A percentile compares a stretch with the other conserved stretches of the same genome.
Evolutionary conservation across 2,797 vertebrate species (phyloP).

Genomic region (Syngnathus acus): DNA sequence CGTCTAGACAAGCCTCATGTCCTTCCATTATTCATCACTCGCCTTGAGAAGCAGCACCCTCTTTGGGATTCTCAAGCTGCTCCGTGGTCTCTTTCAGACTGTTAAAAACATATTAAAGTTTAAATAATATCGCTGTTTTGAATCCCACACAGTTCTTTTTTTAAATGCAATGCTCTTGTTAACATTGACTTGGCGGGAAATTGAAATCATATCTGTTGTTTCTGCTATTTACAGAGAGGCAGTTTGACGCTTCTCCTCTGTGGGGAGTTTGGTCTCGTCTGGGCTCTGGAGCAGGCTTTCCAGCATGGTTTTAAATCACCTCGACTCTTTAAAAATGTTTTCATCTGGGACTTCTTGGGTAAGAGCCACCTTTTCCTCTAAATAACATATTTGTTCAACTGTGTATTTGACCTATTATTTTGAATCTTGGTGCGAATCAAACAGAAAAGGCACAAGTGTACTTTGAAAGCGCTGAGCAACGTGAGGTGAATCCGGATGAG

Average conservation of each 20-base stretch:
- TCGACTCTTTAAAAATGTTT: conserved; percentile 96
- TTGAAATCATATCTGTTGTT: conserved; percentile 3
- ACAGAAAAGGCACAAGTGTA: conserved; percentile 96
- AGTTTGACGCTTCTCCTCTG: conserved; percentile 93
- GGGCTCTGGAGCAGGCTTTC: conserved; percentile 95
- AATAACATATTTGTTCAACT: background rate
- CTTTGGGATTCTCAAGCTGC: background rate
- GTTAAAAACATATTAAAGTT: conserved; percentile 12
- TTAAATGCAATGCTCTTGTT: too few species aligned
- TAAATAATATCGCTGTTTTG: background rate
- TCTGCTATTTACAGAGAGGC: conserved; percentile 77
- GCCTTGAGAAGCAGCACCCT: conserved; percentile 26
- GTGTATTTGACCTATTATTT: background rate
- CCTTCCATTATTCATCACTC: conserved; percentile 61
- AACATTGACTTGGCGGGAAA: background rate
- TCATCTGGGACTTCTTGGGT: conserved; percentile 99
- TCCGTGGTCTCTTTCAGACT: conserved; percentile 4
- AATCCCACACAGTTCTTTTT: background rate
- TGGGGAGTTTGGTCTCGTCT: conserved; percentile 93
- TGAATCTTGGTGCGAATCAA: conserved; percentile 1
- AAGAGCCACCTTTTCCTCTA: conserved; percentile 11
- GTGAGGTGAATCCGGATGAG: conserved; percentile 81
- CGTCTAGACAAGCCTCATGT: conserved; percentile 54
- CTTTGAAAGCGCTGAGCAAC: conserved; percentile 89
- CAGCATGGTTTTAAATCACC: conserved; percentile 97